These are phyloP conservation scores for Protaetia brevitarsis DNA, from an alignment of 1,140 invertebrate species.

Conservation along the genomic window DNA sequence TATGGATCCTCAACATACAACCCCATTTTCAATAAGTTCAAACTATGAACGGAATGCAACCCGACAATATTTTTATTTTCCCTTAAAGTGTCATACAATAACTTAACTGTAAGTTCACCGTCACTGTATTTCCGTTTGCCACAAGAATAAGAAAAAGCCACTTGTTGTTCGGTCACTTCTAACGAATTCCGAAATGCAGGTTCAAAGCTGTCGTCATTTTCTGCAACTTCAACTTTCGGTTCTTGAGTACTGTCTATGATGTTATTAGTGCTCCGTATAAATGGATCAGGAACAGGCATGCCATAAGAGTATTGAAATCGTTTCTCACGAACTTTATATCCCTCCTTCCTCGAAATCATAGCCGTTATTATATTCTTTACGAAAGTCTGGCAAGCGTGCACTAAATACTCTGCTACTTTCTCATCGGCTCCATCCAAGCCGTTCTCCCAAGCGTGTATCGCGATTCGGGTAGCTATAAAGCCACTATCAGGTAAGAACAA, in stretches of 20 bases:
- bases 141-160: constrained; percentile 43
- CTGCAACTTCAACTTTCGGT: constrained; percentile 36
- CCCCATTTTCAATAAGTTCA: constrained; percentile 38
- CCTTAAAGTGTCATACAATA: constrained; percentile 40
- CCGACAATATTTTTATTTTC: constrained; percentile 39
- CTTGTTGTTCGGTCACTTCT: constrained; percentile 41
- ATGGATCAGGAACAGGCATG: constrained; percentile 54
- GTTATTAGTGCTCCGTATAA: constrained; percentile 51
- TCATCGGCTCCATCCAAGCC: constrained; percentile 41
- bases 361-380: constrained; percentile 56
- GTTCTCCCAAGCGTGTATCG: constrained; percentile 43
- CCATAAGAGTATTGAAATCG: constrained; percentile 55
- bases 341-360: constrained; percentile 52
- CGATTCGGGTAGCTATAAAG: constrained; percentile 40
- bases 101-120: constrained; percentile 34
- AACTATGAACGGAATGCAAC: constrained; percentile 35
- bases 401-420: constrained; percentile 40
- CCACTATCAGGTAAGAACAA: constrained; percentile 42
- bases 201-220: constrained; percentile 40
- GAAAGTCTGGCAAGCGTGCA: constrained; percentile 45
- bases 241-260: constrained; percentile 40
- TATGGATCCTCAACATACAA: constrained; percentile 32
- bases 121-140: constrained; percentile 28
- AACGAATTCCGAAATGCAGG: constrained; percentile 37
- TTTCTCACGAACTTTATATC: constrained; percentile 54